A percentile compares a stretch with the other conserved stretches of the same genome.
These are phyloP conservation scores for Hypomecis punctinalis DNA, from an alignment of 2,888 invertebrate genomes.

Conservation along the genomic window DNA sequence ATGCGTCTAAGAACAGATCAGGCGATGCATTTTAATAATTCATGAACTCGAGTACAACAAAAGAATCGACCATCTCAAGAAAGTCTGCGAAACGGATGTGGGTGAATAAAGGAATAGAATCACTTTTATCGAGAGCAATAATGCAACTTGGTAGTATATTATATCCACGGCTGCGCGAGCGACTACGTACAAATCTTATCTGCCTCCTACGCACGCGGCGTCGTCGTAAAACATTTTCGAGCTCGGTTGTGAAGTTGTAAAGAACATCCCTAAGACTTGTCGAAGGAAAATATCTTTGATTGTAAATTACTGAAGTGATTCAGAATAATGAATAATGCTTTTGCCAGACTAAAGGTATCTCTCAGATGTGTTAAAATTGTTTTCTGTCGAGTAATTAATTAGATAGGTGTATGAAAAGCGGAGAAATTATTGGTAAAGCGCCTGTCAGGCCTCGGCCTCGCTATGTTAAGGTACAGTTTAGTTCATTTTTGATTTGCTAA, in stretches of 20 bases:
- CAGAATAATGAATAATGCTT: no score
- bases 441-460: no score
- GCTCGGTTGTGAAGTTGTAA: conserved; percentile 6
- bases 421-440: no score
- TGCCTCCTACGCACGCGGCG: conserved; percentile 68
- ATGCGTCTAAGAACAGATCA: no score
- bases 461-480: no score
- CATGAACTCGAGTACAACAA: not conserved
- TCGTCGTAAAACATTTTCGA: conserved; percentile 47
- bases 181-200: conserved; percentile 60
- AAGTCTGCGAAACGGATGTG: conserved; percentile 29
- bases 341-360: no score
- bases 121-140: conserved; percentile 61
- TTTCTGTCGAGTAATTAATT: no score
- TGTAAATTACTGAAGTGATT: conserved; percentile 2
- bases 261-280: conserved; percentile 4
- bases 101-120: conserved; percentile 62
- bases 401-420: no score
- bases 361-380: no score
- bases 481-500: no score
- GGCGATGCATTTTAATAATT: no score
- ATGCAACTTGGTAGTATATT: conserved; percentile 50
- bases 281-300: conserved; percentile 4
- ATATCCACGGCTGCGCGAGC: conserved; percentile 62
- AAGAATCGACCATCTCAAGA: conserved; percentile 3